Evolutionary conservation across 2,888 invertebrate genomes (phyloP).

Genomic region (Oscheius sp.): DNA sequence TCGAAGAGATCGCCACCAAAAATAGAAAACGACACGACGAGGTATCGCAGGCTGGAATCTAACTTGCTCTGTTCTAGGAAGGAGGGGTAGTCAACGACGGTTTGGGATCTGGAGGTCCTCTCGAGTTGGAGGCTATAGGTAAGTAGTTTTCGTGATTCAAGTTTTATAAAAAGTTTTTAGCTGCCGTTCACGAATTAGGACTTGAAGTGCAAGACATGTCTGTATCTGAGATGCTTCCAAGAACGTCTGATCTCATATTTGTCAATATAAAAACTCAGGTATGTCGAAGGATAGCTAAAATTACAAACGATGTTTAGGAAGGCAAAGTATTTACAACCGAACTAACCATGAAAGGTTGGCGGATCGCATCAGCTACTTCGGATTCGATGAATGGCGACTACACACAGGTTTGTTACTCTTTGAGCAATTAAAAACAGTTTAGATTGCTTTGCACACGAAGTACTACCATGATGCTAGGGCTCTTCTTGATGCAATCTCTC

Average conservation of each 20-base stretch:
- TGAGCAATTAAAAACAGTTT: not conserved
- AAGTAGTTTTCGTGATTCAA: too few relatives aligned
- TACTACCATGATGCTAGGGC: slow-evolving; percentile 87
- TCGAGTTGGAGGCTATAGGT: slow-evolving; percentile 78
- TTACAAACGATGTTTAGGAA: slow-evolving; percentile 23
- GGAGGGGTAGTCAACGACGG: slow-evolving; percentile 44
- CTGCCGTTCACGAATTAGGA: slow-evolving; percentile 83
- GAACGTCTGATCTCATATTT: slow-evolving; percentile 80
- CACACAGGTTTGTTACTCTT: slow-evolving; percentile 46
- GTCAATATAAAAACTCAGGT: slow-evolving; percentile 85
- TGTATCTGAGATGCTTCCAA: slow-evolving; percentile 75
- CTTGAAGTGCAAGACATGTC: slow-evolving; percentile 77
- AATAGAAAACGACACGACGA: slow-evolving; percentile 63
- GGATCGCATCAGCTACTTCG: slow-evolving; percentile 67
- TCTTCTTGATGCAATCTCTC: slow-evolving; percentile 83
- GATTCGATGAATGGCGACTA: slow-evolving; percentile 73
- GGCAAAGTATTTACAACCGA: slow-evolving; percentile 81
- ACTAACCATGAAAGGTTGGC: slow-evolving; percentile 78
- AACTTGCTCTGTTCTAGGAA: slow-evolving; percentile 40
- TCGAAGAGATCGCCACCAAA: slow-evolving; percentile 69
- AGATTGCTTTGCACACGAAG: slow-evolving; percentile 73
- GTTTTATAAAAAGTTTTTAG: slow-evolving; percentile 62
- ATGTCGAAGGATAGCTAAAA: slow-evolving; percentile 69
- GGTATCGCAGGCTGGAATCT: slow-evolving; percentile 7
- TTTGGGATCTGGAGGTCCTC: slow-evolving; percentile 55